Base-by-base conservation (phyloP, 2,888 invertebrate species). In the Eilema sororculum region DNA sequence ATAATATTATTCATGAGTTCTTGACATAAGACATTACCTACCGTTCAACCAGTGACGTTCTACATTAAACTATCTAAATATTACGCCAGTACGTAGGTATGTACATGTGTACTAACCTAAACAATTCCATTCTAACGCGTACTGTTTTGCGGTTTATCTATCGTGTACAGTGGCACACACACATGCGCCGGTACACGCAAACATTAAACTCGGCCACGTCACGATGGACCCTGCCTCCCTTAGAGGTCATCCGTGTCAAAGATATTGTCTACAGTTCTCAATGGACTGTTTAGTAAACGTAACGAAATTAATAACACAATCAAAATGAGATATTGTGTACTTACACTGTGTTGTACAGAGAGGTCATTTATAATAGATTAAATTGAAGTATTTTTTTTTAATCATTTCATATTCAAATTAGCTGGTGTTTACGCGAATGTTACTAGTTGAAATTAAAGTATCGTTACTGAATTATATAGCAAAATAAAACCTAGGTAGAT, bases 241-340 rank as follows among this genome's bases (percentile, higher is more conserved):
- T 84, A 79, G 87, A 89, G 90, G 89, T 90, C 90, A 87, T 77
- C 68, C 80, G 88, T 85, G 88, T 87, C 86, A 86, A 84, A 84
- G 83, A 87, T 86, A 85, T 83, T 81, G 83, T 82, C 81, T 82
- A 81, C 82, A 83, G 81, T 82, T 82, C 85, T 89, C 87, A 90
- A 90, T 90, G 87, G 85, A 85, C 75, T 78, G 76, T 81, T 80
- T 76, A 60, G 72, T 73, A 71, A 68, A 70, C 58, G 56, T 13
- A 41, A 56, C 37, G 52, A 58, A 56, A 62, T 66, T 65, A 61
- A 57, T 46, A 65, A n/a, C n/a, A n/a, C n/a, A n/a, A 52, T 37
- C 41, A 57, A 65, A 41, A 61, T 61, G 57, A 57, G n/a, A 22
- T 63, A 60, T 46, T 22, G 22, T 37, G 52, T 52, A 52, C 52